These are phyloP conservation scores for Archips xylosteana DNA, from an alignment of 2,888 invertebrate species.

Conservation along the genomic window DNA sequence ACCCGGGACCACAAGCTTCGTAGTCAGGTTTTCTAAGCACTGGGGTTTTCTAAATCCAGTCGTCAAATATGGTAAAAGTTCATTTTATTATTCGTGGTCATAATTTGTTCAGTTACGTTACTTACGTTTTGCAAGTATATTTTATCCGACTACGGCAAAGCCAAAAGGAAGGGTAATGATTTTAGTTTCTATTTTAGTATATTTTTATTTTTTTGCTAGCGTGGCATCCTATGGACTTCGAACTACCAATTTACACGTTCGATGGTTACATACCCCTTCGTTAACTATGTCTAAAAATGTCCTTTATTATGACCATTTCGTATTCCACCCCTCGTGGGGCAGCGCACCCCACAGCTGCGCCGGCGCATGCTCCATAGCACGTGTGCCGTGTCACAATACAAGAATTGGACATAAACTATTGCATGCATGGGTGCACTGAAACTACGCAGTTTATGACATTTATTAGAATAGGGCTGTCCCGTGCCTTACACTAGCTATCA, in stretches of 20 bases:
- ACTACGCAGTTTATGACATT: neutral
- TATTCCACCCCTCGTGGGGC: slow-evolving; percentile 29
- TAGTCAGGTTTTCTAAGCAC: too few relatives aligned
- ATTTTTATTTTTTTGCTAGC: too few relatives aligned
- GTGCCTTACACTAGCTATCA: too few relatives aligned
- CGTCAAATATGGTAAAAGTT: neutral
- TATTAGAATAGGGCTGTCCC: neutral
- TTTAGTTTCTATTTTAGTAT: too few relatives aligned
- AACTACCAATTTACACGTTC: neutral
- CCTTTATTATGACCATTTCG: slow-evolving; percentile 24
- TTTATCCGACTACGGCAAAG: too few relatives aligned
- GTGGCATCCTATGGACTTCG: too few relatives aligned
- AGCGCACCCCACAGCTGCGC: slow-evolving; percentile 35
- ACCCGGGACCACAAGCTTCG: too few relatives aligned
- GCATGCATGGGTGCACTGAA: too few relatives aligned
- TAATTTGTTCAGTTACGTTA: neutral
- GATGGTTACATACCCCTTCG: neutral
- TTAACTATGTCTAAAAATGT: slow-evolving; percentile 8
- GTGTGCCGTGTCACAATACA: slow-evolving; percentile 26
- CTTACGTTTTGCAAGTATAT: too few relatives aligned
- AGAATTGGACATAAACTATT: neutral
- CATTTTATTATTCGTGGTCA: neutral
- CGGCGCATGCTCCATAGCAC: slow-evolving; percentile 28
- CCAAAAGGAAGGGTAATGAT: too few relatives aligned
- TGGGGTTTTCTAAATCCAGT: too few relatives aligned